Base-by-base conservation (phyloP, 2,888 invertebrate species). In the Dryomyza anilis region DNA sequence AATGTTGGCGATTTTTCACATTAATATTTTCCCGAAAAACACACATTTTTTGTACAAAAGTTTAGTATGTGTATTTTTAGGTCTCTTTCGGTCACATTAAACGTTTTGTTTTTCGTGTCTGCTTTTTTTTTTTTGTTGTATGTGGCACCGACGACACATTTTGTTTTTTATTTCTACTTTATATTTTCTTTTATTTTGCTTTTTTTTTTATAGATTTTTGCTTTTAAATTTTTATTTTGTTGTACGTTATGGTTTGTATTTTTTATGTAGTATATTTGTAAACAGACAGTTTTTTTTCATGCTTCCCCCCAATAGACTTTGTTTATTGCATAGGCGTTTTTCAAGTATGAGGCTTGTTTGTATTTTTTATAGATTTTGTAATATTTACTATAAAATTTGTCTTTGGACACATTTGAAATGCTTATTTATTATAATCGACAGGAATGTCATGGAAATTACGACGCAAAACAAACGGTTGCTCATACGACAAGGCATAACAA, bases 191-290 rank as follows among this genome's bases (percentile, higher is more conserved):
- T 56, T 60, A 58, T 58, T 55, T 53, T 56, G 53, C 50, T 30
- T 12, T 29, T 14, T 63, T 61, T 62, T 52, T 56, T 56, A 5
- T 43, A 8, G 2, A 14, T 25, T 50, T 50, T 63, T 59, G 62
- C 12, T 57, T 56, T 58, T 33, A 27, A 14, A 30, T 33, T 52
- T 33, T 62, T 33, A 30, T n/a, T n/a, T n/a, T n/a, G n/a, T n/a
- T n/a, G 16, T 19, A 30, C 66, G 68, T 70, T 59, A 46, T 63
- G 65, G 70, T 73, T 33, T 43, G 8, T 29, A 12, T 50, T 66
- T 74, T 68, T 71, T 68, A 72, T 76, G 76, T 76, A 75, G 74
- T 74, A 76, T 73, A 75, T 76, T 76, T 76, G 76, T 76, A 74
- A 76, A 76, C 76, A 76, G 43, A 63, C 33, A 16, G 14, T 39